phyloP scores from a whole-genome alignment of 30 jellyfish, hydroid and myxozoan species.

The Pseudorhiza aurosa region DNA sequence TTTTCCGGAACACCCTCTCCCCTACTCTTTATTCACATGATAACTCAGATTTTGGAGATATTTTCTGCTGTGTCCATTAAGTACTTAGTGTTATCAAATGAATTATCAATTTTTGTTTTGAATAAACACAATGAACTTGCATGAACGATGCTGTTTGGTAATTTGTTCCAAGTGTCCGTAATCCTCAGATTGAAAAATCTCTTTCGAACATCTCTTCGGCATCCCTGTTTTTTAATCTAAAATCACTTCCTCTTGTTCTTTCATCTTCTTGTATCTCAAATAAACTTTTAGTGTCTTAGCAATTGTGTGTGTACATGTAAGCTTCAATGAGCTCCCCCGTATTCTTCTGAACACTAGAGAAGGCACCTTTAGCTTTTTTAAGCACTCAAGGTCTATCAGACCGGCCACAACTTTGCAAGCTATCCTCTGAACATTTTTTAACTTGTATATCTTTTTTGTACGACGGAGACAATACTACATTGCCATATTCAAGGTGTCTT shows the following conservation, averaged over 20 bases:
- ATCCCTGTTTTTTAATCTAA: slow-evolving; percentile 21
- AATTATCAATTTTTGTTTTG: too few relatives aligned
- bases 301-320: slow-evolving; percentile 19
- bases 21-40: too few relatives aligned
- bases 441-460: slow-evolving; percentile 29
- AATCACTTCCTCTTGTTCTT: slow-evolving; percentile 10
- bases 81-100: too few relatives aligned
- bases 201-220: slow-evolving; percentile 34
- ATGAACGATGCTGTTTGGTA: too few relatives aligned
- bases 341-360: background rate
- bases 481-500: slow-evolving; percentile 36
- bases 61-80: too few relatives aligned
- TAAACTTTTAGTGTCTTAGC: slow-evolving; percentile 9
- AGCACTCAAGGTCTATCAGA: slow-evolving; percentile 17
- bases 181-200: slow-evolving; percentile 38
- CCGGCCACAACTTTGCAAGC: slow-evolving; percentile 46
- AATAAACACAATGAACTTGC: too few relatives aligned
- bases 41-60: too few relatives aligned
- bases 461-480: slow-evolving; percentile 52
- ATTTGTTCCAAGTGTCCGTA: slow-evolving; percentile 30
- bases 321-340: slow-evolving; percentile 24
- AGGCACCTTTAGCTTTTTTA: slow-evolving; percentile 22
- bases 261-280: slow-evolving; percentile 35
- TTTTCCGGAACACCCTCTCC: too few relatives aligned
- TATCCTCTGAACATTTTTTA: slow-evolving; percentile 17